These are phyloP conservation scores for Ambastaia sidthimunki DNA, from an alignment of 2,797 vertebrate genomes.

Conservation along the genomic window DNA sequence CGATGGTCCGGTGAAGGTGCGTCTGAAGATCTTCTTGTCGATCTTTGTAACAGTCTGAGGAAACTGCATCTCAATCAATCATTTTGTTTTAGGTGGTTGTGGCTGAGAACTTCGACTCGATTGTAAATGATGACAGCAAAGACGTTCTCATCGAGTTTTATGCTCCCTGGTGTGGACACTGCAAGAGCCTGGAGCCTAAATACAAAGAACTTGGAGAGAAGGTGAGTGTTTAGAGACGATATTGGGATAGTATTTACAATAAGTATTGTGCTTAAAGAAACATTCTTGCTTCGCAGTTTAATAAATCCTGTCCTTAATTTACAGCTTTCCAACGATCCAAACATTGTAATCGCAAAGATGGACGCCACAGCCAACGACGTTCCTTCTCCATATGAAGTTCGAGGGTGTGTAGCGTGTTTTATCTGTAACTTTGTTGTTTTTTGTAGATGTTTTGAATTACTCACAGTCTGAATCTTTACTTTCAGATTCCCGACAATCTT, in stretches of 20 bases:
- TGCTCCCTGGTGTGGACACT: slow-evolving; percentile 98
- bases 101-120: slow-evolving; percentile 81
- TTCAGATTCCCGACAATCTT: slow-evolving; percentile 94
- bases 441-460: background rate
- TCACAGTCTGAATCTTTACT: background rate
- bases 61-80: background rate
- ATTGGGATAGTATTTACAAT: background rate
- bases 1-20: slow-evolving; percentile 95
- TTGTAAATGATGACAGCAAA: slow-evolving; percentile 93
- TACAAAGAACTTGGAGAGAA: slow-evolving; percentile 95
- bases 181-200: slow-evolving; percentile 97
- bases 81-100: slow-evolving; percentile 71
- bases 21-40: slow-evolving; percentile 9
- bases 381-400: slow-evolving; percentile 94
- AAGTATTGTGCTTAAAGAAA: too few species aligned
- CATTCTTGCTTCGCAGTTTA: background rate
- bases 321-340: slow-evolving; percentile 87
- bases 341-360: slow-evolving; percentile 96
- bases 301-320: background rate
- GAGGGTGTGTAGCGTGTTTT: slow-evolving; percentile 79
- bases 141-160: slow-evolving; percentile 98
- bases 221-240: slow-evolving; percentile 72
- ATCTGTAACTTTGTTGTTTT: background rate
- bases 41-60: background rate
- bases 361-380: slow-evolving; percentile 98